Evolutionary conservation across 2,113 vertebrate genomes (phyloP), one percentile per base, ranked within the genome.

Genomic region (Aegotheles bennettii): DNA sequence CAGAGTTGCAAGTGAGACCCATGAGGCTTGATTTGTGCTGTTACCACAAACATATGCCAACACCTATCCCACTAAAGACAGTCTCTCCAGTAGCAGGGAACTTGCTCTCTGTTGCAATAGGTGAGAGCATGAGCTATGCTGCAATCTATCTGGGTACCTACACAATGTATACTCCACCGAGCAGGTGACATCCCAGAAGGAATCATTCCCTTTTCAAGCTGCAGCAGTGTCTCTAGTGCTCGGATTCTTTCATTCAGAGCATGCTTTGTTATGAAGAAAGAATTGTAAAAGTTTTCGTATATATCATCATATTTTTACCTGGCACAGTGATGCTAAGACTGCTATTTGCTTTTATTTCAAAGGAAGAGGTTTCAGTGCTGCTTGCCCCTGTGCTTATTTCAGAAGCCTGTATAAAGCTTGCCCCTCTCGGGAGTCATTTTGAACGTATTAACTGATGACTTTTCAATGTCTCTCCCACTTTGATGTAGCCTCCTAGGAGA

Each of bases 401-500:
- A 54, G 87, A 94, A 94, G 73, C 16, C 31, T 84, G 61, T 10
- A 21, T 64, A 96, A 97, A 89, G 48, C 87, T 92, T 64, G 4
- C 38, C 42, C 60, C 57, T 75, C 25, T 1, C 45, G 50, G 48
- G 63, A 91, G 54, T 89, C 28, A 89, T 89, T 96, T 73, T 60
- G 36, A 89, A 43, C 28, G 1, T 81, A 94, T 75, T 89, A 94
- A 95, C 83, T 93, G 74, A 87, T 56, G 71, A 84, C 85, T 91
- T 88, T 88, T 64, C 75, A 94, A 26, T 89, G 64, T 42, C 47
- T 88, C 36, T 82, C 43, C 18, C 43, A 18, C 92, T 93, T 95
- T 94, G 84, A 96, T 91, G 87, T 68, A 35, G 59, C 45, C 78
- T 91, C 80, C 1, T 11, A 94, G 80, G 89, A 95, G 76, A 91